These are phyloP conservation scores for Tragelaphus imberbis DNA, from an alignment of 2,113 vertebrate species.

Conservation along the genomic window DNA sequence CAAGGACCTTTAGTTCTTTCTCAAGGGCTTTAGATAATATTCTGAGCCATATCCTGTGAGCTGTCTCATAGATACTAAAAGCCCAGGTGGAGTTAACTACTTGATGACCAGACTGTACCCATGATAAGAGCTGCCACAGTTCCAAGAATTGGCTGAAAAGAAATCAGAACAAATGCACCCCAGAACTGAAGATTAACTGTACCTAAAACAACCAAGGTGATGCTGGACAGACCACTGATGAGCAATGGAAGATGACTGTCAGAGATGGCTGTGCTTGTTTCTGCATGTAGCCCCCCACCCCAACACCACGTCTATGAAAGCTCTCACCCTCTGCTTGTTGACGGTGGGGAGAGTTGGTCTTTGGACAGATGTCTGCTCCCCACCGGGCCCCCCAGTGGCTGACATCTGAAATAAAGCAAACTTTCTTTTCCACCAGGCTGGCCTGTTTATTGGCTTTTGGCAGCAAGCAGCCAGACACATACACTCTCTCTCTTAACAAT, in stretches of 20 bases:
- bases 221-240: background rate
- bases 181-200: background rate
- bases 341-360: background rate
- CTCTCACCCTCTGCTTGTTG: background rate
- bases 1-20: background rate
- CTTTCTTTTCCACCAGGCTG: background rate
- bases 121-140: background rate
- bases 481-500: background rate
- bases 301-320: background rate
- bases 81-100: background rate
- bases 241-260: background rate
- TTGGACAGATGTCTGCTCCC: background rate
- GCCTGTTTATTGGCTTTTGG: background rate
- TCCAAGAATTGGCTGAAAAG: background rate
- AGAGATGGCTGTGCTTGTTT: background rate
- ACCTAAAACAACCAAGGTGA: background rate
- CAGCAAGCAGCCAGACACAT: background rate
- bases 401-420: background rate
- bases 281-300: background rate
- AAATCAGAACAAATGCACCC: background rate
- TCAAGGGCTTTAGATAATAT: background rate
- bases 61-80: background rate
- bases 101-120: background rate
- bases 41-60: background rate
- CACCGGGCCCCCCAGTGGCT: fast-evolving